Base-by-base conservation (phyloP, 2,888 invertebrate species). In the Folsomia candida region DNA sequence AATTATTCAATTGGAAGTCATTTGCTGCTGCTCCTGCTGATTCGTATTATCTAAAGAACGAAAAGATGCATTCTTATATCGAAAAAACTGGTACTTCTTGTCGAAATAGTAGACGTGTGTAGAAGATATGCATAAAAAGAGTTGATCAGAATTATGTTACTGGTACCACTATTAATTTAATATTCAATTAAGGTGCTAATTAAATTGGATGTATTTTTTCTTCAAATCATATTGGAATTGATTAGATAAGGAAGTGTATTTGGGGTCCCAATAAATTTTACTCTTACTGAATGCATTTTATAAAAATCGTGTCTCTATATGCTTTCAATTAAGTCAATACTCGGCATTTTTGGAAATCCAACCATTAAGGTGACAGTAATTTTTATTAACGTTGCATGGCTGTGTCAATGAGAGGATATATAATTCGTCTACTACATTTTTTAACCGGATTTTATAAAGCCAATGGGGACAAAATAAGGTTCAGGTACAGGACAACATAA, bases 261-360 rank as follows among this genome's bases (percentile, higher is more conserved):
- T 73, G 78, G 75, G 76, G 78, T 76, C 73, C 75, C 75, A 78
- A 76, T 76, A 78, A 76, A 78, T 68, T 69, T 73, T 70, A 74
- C 72, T 76, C 76, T n/a, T n/a, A n/a, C n/a, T 76, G 72, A 67
- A 71, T 78, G 78, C 78, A 78, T 75, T 76, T 72, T 78, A 74
- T 69, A 69, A 47, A 70, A 66, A 67, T 61, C 11, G 18, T 71
- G 57, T 54, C 51, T 18, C 22, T 20, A 37, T 4, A 37, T 37
- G 37, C 4, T 9, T 37, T 37, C 57, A 6, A 57, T 9, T 37
- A 37, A 37, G 6, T 37, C 14, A 14, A 37, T 37, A 4, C 37
- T 37, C 37, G 14, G 4, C 4, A 37, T 37, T 37, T 37, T 37
- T 37, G 37, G 37, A 37, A 14, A 37, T 37, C 37, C 6, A 37